phyloP scores from a whole-genome alignment of 2,113 vertebrate genomes.

The Grammomys dolichurus region DNA sequence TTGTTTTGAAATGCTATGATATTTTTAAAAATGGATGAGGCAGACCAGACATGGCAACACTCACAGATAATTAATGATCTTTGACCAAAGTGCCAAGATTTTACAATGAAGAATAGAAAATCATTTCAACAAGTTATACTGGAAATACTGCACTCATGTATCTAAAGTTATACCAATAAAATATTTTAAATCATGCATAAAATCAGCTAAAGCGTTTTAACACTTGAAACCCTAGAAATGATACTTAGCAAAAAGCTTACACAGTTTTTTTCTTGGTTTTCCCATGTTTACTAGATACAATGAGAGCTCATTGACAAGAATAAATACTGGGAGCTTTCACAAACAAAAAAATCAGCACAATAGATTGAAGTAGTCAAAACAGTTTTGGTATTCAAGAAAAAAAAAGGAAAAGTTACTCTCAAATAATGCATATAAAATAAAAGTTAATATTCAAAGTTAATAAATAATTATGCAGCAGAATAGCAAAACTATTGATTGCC shows the following conservation, averaged over 20 bases:
- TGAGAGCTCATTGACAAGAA: neutral
- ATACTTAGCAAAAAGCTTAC: rapidly evolving
- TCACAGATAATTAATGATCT: neutral
- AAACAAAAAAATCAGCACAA: neutral
- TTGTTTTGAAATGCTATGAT: neutral
- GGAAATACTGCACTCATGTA: neutral
- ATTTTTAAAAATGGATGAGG: neutral
- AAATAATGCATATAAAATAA: neutral
- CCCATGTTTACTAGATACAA: too few species aligned
- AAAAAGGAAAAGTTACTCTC: neutral
- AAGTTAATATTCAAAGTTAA: neutral
- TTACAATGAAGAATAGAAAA: neutral
- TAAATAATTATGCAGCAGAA: neutral
- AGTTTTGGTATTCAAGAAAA: neutral
- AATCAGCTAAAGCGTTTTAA: neutral
- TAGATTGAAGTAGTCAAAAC: neutral
- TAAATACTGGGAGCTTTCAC: neutral
- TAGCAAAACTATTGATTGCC: neutral
- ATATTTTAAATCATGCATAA: neutral
- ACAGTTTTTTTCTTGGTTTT: neutral
- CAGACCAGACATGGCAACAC: neutral
- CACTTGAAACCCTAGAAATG: neutral
- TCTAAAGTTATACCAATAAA: neutral
- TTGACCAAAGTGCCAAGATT: neutral
- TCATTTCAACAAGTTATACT: neutral